These are phyloP conservation scores for Zalophus californianus DNA, from an alignment of 2,797 vertebrate genomes.

Conservation along the genomic window DNA sequence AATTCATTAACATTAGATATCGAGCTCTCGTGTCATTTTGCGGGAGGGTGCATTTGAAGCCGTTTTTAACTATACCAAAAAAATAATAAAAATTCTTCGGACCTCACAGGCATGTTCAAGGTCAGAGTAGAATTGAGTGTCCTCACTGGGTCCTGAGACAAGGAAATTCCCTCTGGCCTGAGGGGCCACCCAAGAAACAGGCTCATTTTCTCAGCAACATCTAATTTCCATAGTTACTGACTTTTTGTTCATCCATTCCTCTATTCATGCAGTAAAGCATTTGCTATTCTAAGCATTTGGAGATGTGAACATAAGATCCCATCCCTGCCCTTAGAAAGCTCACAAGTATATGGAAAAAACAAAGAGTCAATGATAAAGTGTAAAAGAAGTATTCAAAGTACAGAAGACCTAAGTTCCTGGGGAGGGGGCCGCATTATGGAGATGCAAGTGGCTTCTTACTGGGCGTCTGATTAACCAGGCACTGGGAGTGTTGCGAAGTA, in stretches of 20 bases:
- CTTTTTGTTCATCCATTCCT: neutral
- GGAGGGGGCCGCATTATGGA: neutral
- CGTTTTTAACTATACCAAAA: neutral
- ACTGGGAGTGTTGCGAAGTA: neutral
- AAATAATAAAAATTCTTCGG: neutral
- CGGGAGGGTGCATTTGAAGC: neutral
- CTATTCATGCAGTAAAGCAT: neutral
- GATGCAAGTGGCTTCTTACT: neutral
- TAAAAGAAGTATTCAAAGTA: neutral
- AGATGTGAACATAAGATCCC: neutral
- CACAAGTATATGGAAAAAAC: neutral
- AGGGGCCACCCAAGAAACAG: neutral
- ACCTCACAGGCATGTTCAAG: neutral
- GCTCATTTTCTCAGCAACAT: neutral
- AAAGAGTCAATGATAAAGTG: neutral
- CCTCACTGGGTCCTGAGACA: neutral
- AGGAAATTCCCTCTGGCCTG: neutral
- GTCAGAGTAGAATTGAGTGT: neutral
- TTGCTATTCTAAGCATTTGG: neutral
- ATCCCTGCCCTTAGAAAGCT: neutral
- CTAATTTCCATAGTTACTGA: neutral
- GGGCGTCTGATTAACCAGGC: neutral
- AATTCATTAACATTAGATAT: conserved; percentile 33
- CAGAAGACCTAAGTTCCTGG: rapidly evolving
- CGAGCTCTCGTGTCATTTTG: neutral